A percentile compares a stretch with the other conserved stretches of the same genome.
Evolutionary conservation across 2,797 vertebrate genomes (phyloP).

Genomic region (Semaprochilodus insignis): DNA sequence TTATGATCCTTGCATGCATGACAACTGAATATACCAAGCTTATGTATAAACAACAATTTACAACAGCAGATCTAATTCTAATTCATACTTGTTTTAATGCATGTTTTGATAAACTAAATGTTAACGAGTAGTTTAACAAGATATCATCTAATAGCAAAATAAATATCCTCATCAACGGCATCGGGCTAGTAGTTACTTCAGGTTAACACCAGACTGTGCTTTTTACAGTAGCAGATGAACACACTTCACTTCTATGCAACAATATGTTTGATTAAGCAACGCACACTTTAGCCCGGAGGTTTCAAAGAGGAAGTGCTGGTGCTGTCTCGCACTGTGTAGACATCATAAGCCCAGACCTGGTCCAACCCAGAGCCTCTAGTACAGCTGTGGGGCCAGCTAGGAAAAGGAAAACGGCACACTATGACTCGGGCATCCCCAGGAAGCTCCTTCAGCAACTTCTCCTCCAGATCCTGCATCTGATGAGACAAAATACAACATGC

Average conservation of each 20-base stretch:
- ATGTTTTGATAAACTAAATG: too few species aligned
- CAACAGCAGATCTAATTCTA: not conserved
- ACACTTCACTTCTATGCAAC: not conserved
- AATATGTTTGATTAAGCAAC: not conserved
- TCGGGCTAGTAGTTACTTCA: too few species aligned
- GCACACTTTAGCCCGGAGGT: constrained; percentile 9
- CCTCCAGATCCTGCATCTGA: constrained; percentile 60
- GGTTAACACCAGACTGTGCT: too few species aligned
- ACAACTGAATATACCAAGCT: not conserved
- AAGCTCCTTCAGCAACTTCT: constrained; percentile 62
- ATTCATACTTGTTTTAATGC: too few species aligned
- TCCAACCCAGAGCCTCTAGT: constrained; percentile 54
- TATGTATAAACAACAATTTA: too few species aligned
- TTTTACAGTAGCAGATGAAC: not conserved
- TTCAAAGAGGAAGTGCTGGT: not conserved
- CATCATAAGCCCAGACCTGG: constrained; percentile 62
- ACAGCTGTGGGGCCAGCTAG: constrained; percentile 54
- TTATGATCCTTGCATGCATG: not conserved
- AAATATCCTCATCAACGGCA: not conserved
- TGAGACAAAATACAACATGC: not conserved
- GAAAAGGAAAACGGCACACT: constrained; percentile 60
- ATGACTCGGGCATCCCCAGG: constrained; percentile 57
- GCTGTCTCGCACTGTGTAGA: constrained; percentile 10
- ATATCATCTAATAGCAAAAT: not conserved
- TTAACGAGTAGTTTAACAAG: not conserved